These are phyloP conservation scores for Arbacia lixula DNA, from an alignment of 53 echinoderm and acorn worm genomes.

Conservation along the genomic window DNA sequence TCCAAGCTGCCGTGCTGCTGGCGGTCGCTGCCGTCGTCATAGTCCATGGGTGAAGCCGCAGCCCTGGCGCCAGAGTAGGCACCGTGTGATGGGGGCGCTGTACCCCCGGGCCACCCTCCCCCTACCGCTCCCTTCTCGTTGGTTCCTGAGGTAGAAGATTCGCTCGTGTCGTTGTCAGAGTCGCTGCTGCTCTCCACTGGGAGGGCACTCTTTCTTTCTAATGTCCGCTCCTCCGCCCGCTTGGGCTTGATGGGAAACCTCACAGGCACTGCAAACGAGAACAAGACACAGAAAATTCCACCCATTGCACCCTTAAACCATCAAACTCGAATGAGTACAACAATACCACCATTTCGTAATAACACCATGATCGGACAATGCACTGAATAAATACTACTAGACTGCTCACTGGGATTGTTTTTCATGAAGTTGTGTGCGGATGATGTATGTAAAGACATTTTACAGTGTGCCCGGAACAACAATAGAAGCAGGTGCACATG, in stretches of 20 bases:
- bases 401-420: too few species aligned
- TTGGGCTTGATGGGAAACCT: slow-evolving; percentile 97
- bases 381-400: too few species aligned
- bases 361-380: too few species aligned
- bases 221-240: slow-evolving; percentile 71
- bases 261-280: slow-evolving; percentile 72
- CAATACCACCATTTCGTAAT: too few species aligned
- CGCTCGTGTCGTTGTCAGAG: slow-evolving; percentile 54
- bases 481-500: too few species aligned
- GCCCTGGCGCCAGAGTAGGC: not conserved
- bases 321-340: too few species aligned
- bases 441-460: too few species aligned
- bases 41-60: too few species aligned
- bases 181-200: slow-evolving; percentile 78
- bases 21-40: not conserved
- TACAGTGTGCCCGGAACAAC: too few species aligned
- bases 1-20: slow-evolving; percentile 10
- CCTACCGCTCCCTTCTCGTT: not conserved
- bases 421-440: too few species aligned
- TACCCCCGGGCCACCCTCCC: not conserved
- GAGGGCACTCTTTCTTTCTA: slow-evolving; percentile 84
- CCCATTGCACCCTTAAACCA: too few species aligned
- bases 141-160: slow-evolving; percentile 31
- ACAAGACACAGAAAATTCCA: not conserved
- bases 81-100: not conserved